Evolutionary conservation across 2,113 vertebrate species (phyloP).

Genomic region (Lepisosteus oculatus): DNA sequence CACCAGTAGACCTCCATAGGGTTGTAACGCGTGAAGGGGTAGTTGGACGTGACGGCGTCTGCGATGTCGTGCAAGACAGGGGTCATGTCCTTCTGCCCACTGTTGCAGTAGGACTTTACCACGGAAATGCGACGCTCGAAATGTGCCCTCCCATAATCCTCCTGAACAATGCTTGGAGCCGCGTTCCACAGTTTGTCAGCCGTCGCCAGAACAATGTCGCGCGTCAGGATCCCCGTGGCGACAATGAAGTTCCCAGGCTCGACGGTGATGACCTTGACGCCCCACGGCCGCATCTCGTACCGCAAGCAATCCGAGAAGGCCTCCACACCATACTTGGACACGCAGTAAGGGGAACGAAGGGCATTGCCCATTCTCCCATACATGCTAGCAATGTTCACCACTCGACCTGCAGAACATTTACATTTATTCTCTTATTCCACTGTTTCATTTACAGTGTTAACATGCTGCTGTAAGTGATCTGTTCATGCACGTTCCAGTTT

Average conservation of each 20-base stretch:
- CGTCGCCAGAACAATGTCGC: slow-evolving; percentile 47
- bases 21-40: slow-evolving; percentile 70
- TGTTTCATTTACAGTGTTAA: no score
- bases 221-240: slow-evolving; percentile 72
- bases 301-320: slow-evolving; percentile 82
- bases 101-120: slow-evolving; percentile 69
- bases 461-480: no score
- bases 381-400: slow-evolving; percentile 80
- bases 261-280: slow-evolving; percentile 69
- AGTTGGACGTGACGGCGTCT: slow-evolving; percentile 62
- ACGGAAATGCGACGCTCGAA: slow-evolving; percentile 60
- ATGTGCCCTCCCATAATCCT: slow-evolving; percentile 71
- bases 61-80: slow-evolving; percentile 68
- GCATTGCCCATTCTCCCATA: slow-evolving; percentile 69
- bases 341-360: slow-evolving; percentile 72
- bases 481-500: no score
- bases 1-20: slow-evolving; percentile 77
- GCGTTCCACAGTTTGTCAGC: slow-evolving; percentile 70
- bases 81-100: slow-evolving; percentile 60
- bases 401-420: slow-evolving; percentile 60
- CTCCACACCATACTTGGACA: slow-evolving; percentile 81
- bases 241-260: slow-evolving; percentile 80
- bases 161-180: slow-evolving; percentile 50
- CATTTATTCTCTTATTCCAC: no score
- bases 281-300: slow-evolving; percentile 84